phyloP scores from a whole-genome alignment of 2,113 vertebrate species.

The Leuciscus idus region DNA sequence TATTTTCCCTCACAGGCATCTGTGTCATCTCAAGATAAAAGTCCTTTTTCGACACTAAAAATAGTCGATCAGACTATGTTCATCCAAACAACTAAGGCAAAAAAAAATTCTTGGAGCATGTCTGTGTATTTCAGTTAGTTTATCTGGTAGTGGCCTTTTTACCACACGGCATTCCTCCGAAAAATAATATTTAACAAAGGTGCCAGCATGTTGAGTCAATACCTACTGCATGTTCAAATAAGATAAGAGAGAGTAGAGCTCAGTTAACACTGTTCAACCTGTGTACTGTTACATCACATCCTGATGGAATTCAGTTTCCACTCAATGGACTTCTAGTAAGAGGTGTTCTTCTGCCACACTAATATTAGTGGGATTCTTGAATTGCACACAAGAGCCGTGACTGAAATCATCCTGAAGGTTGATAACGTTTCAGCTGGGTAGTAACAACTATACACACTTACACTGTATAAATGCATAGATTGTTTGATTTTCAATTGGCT shows the following conservation, averaged over 20 bases:
- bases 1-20: background rate
- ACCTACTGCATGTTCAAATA: slow-evolving; percentile 65
- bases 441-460: background rate
- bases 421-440: background rate
- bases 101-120: background rate
- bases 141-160: slow-evolving; percentile 54
- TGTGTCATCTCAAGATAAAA: background rate
- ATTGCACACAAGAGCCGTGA: slow-evolving; percentile 47
- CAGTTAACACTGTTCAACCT: slow-evolving; percentile 51
- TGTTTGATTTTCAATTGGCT: background rate
- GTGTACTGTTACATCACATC: slow-evolving; percentile 58
- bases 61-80: background rate
- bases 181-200: slow-evolving; percentile 74
- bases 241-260: slow-evolving; percentile 62
- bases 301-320: slow-evolving; percentile 61
- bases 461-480: background rate
- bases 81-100: slow-evolving; percentile 6
- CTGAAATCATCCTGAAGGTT: background rate
- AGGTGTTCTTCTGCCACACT: background rate
- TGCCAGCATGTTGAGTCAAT: slow-evolving; percentile 64
- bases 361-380: slow-evolving; percentile 27
- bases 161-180: slow-evolving; percentile 64
- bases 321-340: slow-evolving; percentile 38
- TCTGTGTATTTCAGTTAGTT: slow-evolving; percentile 7
- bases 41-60: background rate